phyloP scores from a whole-genome alignment of 1,140 invertebrate genomes.

The Pseudoatta argentina region DNA sequence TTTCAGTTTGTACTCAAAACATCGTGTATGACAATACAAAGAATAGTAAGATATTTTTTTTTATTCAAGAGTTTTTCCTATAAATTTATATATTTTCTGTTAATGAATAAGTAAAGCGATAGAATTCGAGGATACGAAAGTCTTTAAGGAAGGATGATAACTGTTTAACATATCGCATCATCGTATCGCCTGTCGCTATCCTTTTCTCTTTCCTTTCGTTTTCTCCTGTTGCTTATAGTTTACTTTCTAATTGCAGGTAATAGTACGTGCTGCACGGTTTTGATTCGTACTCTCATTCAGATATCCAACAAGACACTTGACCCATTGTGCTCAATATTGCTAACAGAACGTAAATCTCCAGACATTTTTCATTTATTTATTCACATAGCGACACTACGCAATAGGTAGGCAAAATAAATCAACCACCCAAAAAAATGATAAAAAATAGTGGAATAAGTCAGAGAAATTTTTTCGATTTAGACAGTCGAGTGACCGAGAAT shows the following conservation, averaged over 20 bases:
- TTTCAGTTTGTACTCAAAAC: neutral
- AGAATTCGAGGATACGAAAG: neutral
- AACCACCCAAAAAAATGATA: neutral
- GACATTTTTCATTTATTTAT: neutral
- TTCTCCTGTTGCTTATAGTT: conserved; percentile 20
- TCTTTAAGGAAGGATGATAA: neutral
- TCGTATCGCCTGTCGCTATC: neutral
- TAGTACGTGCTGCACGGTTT: conserved; percentile 1
- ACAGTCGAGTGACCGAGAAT: too few relatives aligned
- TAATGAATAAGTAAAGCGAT: neutral
- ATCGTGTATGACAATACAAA: neutral
- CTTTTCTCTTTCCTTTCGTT: conserved; percentile 23
- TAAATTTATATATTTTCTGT: neutral
- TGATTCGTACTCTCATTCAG: conserved; percentile 22
- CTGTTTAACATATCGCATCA: neutral
- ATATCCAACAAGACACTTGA: neutral
- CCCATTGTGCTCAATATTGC: conserved; percentile 22
- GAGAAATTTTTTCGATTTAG: neutral
- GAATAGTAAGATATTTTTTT: neutral
- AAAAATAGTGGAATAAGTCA: neutral
- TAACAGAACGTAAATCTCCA: neutral
- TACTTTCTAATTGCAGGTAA: conserved; percentile 53
- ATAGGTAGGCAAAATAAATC: neutral
- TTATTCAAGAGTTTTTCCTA: neutral
- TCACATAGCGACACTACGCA: neutral